These are phyloP conservation scores for Muntiacus reevesi DNA, from an alignment of 2,113 vertebrate genomes.

Conservation along the genomic window DNA sequence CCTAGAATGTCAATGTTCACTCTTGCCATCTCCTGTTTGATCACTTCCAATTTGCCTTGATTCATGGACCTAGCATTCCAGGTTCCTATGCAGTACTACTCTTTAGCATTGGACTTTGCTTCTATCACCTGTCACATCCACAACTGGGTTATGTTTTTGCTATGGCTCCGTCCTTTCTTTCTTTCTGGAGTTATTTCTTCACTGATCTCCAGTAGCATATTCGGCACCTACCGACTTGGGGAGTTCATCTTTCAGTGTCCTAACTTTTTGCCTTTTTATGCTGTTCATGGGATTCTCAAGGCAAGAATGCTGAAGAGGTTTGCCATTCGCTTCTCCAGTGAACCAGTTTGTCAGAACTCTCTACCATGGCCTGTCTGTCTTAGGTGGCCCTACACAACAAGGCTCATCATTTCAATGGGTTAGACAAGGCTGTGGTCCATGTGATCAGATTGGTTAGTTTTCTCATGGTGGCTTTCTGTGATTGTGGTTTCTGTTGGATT, in stretches of 20 bases:
- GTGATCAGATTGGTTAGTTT: neutral
- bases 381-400: neutral
- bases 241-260: neutral
- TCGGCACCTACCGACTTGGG: neutral
- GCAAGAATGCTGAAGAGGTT: neutral
- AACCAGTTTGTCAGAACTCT: neutral
- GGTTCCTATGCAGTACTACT: neutral
- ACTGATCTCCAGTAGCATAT: neutral
- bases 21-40: neutral
- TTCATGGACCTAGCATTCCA: neutral
- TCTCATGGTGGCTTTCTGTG: neutral
- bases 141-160: neutral
- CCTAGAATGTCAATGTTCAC: neutral
- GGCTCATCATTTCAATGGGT: neutral
- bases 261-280: neutral
- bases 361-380: neutral
- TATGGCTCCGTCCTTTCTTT: neutral
- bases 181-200: neutral
- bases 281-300: neutral
- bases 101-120: neutral
- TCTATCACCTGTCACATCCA: neutral
- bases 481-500: neutral
- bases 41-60: neutral
- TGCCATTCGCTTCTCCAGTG: neutral
- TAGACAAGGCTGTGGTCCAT: neutral